A percentile compares a stretch with the other conserved stretches of the same genome.
Evolutionary conservation across 2,888 invertebrate genomes (phyloP).

Genomic region (Molanna angustata): DNA sequence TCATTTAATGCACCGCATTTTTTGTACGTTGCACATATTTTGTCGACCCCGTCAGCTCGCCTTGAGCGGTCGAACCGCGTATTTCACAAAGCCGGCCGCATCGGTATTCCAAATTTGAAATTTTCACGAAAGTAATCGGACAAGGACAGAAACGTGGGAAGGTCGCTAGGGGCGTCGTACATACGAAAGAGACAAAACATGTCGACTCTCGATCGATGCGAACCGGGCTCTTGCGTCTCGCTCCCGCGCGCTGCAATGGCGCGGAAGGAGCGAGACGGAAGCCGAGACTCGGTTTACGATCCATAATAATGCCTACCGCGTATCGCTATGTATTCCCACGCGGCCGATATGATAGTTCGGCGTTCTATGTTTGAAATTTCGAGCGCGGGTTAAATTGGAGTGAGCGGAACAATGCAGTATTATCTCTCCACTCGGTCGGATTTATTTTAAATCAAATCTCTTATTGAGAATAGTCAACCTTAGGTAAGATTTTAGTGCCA

Average conservation of each 20-base stretch:
- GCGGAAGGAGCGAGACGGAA: neutral
- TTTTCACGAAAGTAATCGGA: conserved; percentile 17
- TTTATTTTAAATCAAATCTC: too few species aligned
- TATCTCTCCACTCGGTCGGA: too few species aligned
- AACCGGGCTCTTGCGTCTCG: neutral
- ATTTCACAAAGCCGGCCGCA: conserved; percentile 20
- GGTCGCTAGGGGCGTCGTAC: neutral
- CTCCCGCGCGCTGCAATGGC: too few species aligned
- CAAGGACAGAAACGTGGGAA: conserved; percentile 7
- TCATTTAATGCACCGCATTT: too few species aligned
- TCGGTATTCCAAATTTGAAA: conserved; percentile 20
- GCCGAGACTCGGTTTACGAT: conserved; percentile 1
- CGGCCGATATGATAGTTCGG: conserved; percentile 1
- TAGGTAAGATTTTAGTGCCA: too few species aligned
- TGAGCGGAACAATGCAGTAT: neutral
- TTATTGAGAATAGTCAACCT: too few species aligned
- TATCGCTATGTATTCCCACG: conserved; percentile 19
- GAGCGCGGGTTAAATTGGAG: conserved; percentile 22
- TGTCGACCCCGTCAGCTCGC: conserved; percentile 8
- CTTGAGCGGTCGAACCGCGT: conserved; percentile 8
- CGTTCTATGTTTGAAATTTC: conserved; percentile 3
- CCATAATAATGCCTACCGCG: neutral
- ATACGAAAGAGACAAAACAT: neutral
- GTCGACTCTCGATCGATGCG: neutral
- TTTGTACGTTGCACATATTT: too few species aligned